Base-by-base conservation (phyloP, 2,797 vertebrate genomes). In the Arnoldichthys spilopterus region DNA sequence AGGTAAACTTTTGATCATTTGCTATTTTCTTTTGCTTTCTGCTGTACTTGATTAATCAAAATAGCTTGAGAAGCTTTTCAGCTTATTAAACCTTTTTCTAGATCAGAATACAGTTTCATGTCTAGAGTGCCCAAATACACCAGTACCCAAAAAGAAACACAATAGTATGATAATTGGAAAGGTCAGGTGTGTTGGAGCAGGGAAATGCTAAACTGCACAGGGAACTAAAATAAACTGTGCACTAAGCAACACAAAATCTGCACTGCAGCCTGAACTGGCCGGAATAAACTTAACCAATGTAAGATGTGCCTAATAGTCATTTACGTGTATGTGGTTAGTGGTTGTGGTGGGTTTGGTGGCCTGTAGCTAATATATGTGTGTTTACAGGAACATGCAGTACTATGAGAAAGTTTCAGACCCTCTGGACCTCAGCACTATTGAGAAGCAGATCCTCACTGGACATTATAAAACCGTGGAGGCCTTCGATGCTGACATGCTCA, bases 371-470 rank as follows among this genome's bases (percentile, higher is more conserved):
- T 13, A 15, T 56, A 22, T 61, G 47, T 82, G 49, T 75, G 11
- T 76, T 34, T 66, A 22, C 77, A 99, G 98, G 90, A 98, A 98
- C 66, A 94, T 94, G 66, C 97, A 98, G 87, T 99, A 98, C 89
- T 99, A 98, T 0, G 97, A 98, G 89, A 98, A 98, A 90, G 96
- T 99, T 87, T 95, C 96, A 0, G 97, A 98, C 83, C 97, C 98
- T 0, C 84, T 98, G 87, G 97, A 98, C 88, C 92, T 98, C 11
- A 91, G 92, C 88, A 98, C 96, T n/a, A 97, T 99, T 16, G 97
- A 98, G 89, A 98, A 98, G 87, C 98, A 98, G 86, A 99, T 98
- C 89, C 93, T 98, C 87, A 96, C 94, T 0, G 98, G 98, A 53
- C 95, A 97, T 82, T 98, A 99, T 80, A 98, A 98, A 91, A 98